phyloP scores from a whole-genome alignment of 1,140 invertebrate species.

The Geopemphigus sp. region DNA sequence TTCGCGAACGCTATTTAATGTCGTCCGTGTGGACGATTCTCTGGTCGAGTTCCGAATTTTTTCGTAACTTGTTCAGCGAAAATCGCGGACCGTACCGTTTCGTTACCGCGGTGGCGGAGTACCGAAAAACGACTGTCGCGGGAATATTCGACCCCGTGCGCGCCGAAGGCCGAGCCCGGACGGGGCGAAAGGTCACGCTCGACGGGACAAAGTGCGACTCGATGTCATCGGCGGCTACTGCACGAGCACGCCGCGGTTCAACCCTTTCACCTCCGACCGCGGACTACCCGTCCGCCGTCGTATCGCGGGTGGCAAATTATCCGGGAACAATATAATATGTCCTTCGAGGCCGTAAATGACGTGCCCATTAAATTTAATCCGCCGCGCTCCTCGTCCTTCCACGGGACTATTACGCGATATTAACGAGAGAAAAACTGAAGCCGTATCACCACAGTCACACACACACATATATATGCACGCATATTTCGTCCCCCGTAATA shows the following conservation, averaged over 20 bases:
- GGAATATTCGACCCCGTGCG: too few relatives aligned
- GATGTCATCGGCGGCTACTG: too few relatives aligned
- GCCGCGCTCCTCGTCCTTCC: background rate
- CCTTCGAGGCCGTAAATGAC: slow-evolving; percentile 33
- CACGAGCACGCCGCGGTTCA: background rate
- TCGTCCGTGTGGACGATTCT: too few relatives aligned
- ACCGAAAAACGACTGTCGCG: slow-evolving; percentile 19
- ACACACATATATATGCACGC: too few relatives aligned
- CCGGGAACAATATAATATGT: slow-evolving; percentile 43
- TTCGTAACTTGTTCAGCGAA: background rate
- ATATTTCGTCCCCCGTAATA: too few relatives aligned
- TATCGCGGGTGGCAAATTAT: background rate
- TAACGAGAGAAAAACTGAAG: slow-evolving; percentile 20
- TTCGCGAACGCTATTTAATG: too few relatives aligned
- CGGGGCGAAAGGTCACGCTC: slow-evolving; percentile 33
- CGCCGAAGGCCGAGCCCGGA: background rate
- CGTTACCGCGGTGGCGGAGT: background rate
- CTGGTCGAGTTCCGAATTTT: too few relatives aligned
- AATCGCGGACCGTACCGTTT: background rate
- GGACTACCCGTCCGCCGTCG: too few relatives aligned
- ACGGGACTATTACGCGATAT: background rate
- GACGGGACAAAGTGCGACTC: slow-evolving; percentile 33
- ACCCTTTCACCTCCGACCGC: background rate
- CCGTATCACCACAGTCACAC: too few relatives aligned
- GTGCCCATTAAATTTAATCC: slow-evolving; percentile 41